These are phyloP conservation scores for Sparus aurata DNA, from an alignment of 2,797 vertebrate species.

Conservation along the genomic window DNA sequence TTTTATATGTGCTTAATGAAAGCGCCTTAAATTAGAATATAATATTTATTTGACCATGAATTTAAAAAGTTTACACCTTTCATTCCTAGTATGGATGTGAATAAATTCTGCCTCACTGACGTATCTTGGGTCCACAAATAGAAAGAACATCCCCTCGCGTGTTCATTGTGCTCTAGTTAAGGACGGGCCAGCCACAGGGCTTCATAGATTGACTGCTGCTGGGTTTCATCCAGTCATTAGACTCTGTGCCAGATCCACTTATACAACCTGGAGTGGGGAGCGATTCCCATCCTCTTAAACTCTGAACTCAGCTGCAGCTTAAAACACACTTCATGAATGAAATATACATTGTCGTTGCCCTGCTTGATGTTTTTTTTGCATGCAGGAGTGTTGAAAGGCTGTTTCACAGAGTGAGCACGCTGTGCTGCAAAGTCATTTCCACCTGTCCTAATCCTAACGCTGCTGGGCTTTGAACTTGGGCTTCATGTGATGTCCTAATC, in stretches of 20 bases:
- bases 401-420: background rate
- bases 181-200: conserved; percentile 41
- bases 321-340: conserved; percentile 6
- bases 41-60: background rate
- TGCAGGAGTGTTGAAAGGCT: background rate
- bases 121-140: conserved; percentile 58
- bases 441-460: conserved; percentile 51
- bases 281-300: conserved; percentile 60
- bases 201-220: conserved; percentile 62
- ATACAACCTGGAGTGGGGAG: conserved; percentile 53
- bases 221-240: conserved; percentile 62
- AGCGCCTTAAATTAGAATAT: background rate
- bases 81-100: conserved; percentile 24
- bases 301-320: conserved; percentile 22
- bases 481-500: conserved; percentile 74
- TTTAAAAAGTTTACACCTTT: conserved; percentile 9
- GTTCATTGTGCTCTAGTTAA: conserved; percentile 61
- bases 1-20: background rate
- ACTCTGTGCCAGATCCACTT: conserved; percentile 65
- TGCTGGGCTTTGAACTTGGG: conserved; percentile 53
- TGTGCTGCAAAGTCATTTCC: conserved; percentile 40
- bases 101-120: conserved; percentile 37
- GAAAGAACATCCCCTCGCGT: conserved; percentile 71
- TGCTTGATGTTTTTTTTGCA: conserved; percentile 12
- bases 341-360: background rate